A percentile compares a stretch with the other conserved stretches of the same genome.
Evolutionary conservation across 2,888 invertebrate genomes (phyloP).

Genomic region (Hirudinaria manillensis): DNA sequence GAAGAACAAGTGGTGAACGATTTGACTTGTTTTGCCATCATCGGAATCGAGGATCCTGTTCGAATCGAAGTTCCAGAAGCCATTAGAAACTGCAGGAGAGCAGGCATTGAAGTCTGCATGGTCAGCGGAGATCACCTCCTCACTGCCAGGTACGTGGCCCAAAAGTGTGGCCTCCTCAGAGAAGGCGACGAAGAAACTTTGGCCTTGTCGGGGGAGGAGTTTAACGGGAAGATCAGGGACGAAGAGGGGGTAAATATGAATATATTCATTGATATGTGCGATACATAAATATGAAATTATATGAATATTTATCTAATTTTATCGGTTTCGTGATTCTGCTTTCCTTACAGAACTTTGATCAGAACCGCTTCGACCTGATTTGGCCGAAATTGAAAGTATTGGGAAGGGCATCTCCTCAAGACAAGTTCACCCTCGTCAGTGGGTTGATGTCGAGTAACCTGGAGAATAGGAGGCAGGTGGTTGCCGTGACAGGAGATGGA

Average conservation of each 20-base stretch:
- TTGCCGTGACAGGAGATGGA: slow-evolving; percentile 32
- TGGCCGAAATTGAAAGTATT: slow-evolving; percentile 30
- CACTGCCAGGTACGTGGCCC: slow-evolving; percentile 29
- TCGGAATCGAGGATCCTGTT: slow-evolving; percentile 98
- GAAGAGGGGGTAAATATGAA: background rate
- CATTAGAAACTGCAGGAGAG: slow-evolving; percentile 22
- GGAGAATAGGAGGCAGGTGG: slow-evolving; percentile 12
- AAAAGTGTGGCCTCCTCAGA: slow-evolving; percentile 23
- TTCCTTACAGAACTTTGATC: slow-evolving; percentile 22
- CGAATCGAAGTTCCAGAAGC: slow-evolving; percentile 54
- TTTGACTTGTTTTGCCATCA: slow-evolving; percentile 87
- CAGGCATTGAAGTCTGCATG: slow-evolving; percentile 29
- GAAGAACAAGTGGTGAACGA: slow-evolving; percentile 86
- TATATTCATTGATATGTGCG: too few species aligned
- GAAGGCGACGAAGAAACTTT: slow-evolving; percentile 9
- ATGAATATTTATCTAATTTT: background rate
- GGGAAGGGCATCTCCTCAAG: slow-evolving; percentile 20
- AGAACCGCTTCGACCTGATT: slow-evolving; percentile 23
- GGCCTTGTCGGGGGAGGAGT: slow-evolving; percentile 8
- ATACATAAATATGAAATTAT: background rate
- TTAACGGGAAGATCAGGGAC: slow-evolving; percentile 3
- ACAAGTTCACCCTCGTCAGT: slow-evolving; percentile 31
- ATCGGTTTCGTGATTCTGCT: too few species aligned
- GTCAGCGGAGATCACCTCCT: slow-evolving; percentile 30
- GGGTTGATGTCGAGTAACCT: slow-evolving; percentile 29